These are phyloP conservation scores for Theretra japonica DNA, from an alignment of 2,888 invertebrate species.

Conservation along the genomic window DNA sequence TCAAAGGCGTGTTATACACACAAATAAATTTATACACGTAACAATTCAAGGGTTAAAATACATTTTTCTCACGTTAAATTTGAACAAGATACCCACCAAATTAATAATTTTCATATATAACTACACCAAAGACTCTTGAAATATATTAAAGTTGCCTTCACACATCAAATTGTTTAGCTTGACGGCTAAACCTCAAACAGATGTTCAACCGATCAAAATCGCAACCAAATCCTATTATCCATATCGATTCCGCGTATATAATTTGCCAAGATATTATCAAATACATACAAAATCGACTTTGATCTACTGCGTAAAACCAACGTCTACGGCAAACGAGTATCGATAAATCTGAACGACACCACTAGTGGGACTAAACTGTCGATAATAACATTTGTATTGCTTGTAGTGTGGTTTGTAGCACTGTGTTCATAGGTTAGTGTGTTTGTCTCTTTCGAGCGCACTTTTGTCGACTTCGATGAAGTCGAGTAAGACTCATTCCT, in stretches of 20 bases:
- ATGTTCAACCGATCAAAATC: neutral
- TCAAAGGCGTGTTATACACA: neutral
- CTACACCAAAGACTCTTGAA: neutral
- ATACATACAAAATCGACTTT: neutral
- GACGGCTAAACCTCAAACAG: neutral
- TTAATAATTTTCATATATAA: neutral
- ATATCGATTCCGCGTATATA: neutral
- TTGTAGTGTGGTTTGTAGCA: neutral
- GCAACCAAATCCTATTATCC: neutral
- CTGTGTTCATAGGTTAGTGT: conserved; percentile 23
- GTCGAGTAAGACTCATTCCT: conserved; percentile 55
- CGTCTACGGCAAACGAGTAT: neutral
- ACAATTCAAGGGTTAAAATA: no score
- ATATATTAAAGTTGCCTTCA: neutral
- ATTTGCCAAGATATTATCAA: neutral
- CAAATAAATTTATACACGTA: neutral
- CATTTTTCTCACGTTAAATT: neutral
- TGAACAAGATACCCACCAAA: neutral
- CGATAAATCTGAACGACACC: conserved; percentile 4
- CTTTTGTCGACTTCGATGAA: conserved; percentile 15
- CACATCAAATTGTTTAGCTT: neutral
- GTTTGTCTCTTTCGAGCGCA: conserved; percentile 17
- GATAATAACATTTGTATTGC: conserved; percentile 14
- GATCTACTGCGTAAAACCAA: neutral
- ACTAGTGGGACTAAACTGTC: neutral